Evolutionary conservation across 1,140 invertebrate genomes (phyloP).

Genomic region (Phenacoccus solenopsis): DNA sequence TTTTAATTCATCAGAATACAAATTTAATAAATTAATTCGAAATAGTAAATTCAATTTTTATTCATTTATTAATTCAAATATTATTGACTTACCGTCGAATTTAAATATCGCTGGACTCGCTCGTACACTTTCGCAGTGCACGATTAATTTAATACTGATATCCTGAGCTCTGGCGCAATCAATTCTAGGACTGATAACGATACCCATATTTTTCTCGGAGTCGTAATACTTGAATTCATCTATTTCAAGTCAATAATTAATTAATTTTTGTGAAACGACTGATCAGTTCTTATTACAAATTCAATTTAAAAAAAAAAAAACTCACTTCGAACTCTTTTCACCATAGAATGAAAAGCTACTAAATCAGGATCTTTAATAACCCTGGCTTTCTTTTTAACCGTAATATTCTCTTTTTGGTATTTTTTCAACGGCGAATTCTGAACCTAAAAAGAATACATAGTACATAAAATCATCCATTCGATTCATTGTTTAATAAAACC

Average conservation of each 20-base stretch:
- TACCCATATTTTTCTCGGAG: constrained; percentile 57
- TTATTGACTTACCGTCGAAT: constrained; percentile 56
- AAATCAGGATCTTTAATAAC: constrained; percentile 56
- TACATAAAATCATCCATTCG: neutral
- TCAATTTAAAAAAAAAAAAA: constrained; percentile 18
- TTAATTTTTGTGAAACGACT: neutral
- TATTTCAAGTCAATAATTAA: constrained; percentile 34
- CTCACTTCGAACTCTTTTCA: constrained; percentile 56
- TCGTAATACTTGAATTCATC: constrained; percentile 57
- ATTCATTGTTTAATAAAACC: too few relatives aligned
- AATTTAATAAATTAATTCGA: too few relatives aligned
- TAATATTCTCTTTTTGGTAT: constrained; percentile 44
- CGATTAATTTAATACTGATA: constrained; percentile 72
- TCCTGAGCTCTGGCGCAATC: constrained; percentile 59
- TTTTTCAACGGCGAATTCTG: neutral
- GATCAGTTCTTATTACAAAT: neutral
- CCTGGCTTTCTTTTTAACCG: constrained; percentile 45
- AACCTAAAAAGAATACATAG: neutral
- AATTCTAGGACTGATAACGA: constrained; percentile 68
- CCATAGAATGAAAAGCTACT: constrained; percentile 64
- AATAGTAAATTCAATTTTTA: neutral
- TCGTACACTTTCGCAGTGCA: constrained; percentile 43
- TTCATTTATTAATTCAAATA: neutral
- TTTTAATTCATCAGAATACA: too few relatives aligned
- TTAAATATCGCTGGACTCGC: constrained; percentile 65